Evolutionary conservation across 2,888 invertebrate genomes (phyloP).

Genomic region (Phytoseiulus persimilis): DNA sequence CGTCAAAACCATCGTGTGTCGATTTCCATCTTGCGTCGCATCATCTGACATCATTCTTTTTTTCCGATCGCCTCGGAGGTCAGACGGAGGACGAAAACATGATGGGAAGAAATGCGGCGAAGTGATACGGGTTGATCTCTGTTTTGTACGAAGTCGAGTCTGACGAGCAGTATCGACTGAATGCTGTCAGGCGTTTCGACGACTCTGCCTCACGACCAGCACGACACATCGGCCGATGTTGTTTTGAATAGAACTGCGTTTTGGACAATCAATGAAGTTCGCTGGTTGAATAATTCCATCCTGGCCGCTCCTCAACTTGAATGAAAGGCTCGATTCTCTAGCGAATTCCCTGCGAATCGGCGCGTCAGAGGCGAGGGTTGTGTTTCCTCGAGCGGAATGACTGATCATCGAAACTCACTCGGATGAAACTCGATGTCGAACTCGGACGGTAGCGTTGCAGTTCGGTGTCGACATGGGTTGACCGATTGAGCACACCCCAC

Average conservation of each 20-base stretch:
- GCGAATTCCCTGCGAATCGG: neutral
- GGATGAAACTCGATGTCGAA: neutral
- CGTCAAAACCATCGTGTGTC: neutral
- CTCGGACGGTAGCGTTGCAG: neutral
- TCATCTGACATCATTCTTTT: neutral
- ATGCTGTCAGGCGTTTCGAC: neutral
- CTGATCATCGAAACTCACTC: neutral
- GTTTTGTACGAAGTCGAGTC: no score
- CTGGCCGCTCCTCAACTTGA: neutral
- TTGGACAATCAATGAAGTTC: neutral
- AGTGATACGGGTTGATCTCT: no score
- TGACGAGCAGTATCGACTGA: neutral
- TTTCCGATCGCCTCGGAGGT: neutral
- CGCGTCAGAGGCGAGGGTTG: neutral
- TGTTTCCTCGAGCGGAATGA: neutral
- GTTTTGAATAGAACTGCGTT: neutral
- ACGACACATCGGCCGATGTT: neutral
- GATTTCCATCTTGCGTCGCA: neutral
- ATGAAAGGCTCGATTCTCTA: neutral
- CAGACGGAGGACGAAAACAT: no score
- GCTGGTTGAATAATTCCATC: neutral
- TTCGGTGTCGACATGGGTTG: neutral
- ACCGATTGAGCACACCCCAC: neutral
- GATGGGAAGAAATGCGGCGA: no score
- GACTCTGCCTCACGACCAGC: neutral